Conservation (phyloP, 2,888 invertebrate genomes). For the Oxyteleia sp. region DNA sequence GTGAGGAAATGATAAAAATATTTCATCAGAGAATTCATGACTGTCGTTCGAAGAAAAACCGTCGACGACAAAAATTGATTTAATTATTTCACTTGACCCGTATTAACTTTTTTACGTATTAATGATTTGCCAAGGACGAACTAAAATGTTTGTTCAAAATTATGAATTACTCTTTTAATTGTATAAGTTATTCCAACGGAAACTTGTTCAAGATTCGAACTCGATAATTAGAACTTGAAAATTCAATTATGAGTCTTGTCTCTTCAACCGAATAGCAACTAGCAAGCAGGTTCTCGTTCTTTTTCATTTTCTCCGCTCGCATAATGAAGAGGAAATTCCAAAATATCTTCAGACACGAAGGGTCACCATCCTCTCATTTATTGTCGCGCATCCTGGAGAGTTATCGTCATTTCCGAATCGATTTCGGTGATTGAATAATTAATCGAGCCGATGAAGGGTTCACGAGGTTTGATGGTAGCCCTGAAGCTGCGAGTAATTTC, state of each 20-base stretch:
- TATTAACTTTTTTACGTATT: neutral
- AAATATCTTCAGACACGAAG: constrained; percentile 78
- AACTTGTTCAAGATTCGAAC: constrained; percentile 55
- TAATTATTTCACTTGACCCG: neutral
- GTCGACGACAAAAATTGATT: too few relatives aligned
- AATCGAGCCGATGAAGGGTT: constrained; percentile 78
- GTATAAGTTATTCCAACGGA: constrained; percentile 48
- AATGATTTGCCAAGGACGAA: constrained; percentile 2
- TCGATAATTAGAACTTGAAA: constrained; percentile 66
- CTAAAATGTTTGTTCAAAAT: constrained; percentile 62
- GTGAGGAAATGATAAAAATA: too few relatives aligned
- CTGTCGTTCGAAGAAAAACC: too few relatives aligned
- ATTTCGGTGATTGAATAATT: constrained; percentile 86
- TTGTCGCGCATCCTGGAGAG: constrained; percentile 71
- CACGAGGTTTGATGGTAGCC: constrained; percentile 43
- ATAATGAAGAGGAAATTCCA: constrained; percentile 82
- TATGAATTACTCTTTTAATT: constrained; percentile 61
- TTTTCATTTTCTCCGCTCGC: constrained; percentile 58
- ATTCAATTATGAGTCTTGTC: constrained; percentile 63
- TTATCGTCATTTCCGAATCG: constrained; percentile 85
- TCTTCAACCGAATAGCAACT: constrained; percentile 51
- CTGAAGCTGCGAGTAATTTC: constrained; percentile 77
- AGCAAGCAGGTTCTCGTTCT: constrained; percentile 43
- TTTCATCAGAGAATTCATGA: too few relatives aligned
- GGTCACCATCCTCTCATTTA: constrained; percentile 55